phyloP scores from a whole-genome alignment of 2,888 invertebrate genomes.

The Biston stratarius region DNA sequence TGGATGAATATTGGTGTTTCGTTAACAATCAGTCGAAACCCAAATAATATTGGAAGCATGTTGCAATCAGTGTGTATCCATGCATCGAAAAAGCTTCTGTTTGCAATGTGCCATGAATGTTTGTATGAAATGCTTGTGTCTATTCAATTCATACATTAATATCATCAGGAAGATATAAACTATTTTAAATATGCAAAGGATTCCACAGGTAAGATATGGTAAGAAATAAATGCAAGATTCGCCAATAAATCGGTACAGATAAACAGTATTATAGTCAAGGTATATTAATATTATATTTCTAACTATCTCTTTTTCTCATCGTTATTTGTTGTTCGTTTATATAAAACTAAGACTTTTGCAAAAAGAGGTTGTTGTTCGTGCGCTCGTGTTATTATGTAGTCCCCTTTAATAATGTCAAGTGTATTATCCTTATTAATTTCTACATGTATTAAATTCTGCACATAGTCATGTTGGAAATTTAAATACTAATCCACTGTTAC shows the following conservation, averaged over 20 bases:
- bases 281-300: no score
- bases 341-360: not conserved
- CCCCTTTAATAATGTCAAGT: not conserved
- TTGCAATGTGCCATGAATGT: constrained; percentile 67
- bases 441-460: not conserved
- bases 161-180: not conserved
- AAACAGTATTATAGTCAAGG: no score
- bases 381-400: not conserved
- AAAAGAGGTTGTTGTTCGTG: not conserved
- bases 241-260: no score
- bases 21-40: constrained; percentile 47
- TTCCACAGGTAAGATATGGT: constrained; percentile 2
- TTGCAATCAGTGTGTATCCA: constrained; percentile 61
- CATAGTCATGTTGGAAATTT: constrained; percentile 1
- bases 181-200: constrained; percentile 4
- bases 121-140: constrained; percentile 53
- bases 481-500: not conserved
- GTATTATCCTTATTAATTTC: not conserved
- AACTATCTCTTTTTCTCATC: no score
- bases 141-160: constrained; percentile 21
- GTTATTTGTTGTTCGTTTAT: not conserved
- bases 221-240: no score
- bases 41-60: constrained; percentile 56
- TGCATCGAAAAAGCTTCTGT: constrained; percentile 61
- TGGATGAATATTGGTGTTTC: not conserved